Evolutionary conservation across 2,888 invertebrate species (phyloP).

Genomic region (Lepidochitona cinerea): DNA sequence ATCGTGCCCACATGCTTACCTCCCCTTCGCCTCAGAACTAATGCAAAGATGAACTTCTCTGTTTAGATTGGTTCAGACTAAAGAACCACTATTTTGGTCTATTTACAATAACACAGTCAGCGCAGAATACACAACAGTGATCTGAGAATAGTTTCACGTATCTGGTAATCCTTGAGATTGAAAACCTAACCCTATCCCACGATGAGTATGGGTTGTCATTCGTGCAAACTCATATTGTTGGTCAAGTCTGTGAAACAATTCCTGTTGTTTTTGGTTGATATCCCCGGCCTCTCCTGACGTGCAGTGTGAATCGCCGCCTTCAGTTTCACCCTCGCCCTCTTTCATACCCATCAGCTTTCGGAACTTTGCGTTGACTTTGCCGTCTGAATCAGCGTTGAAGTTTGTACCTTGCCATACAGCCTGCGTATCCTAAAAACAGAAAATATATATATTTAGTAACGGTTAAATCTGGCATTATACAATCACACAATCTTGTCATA

Average conservation of each 20-base stretch:
- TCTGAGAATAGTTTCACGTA: slow-evolving; percentile 58
- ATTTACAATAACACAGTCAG: too few relatives aligned
- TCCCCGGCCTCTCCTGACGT: slow-evolving; percentile 19
- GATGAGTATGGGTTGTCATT: slow-evolving; percentile 95
- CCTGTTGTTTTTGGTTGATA: slow-evolving; percentile 71
- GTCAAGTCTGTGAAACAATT: slow-evolving; percentile 93
- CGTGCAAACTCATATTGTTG: slow-evolving; percentile 97
- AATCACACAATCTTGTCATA: too few relatives aligned
- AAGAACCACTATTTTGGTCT: too few relatives aligned
- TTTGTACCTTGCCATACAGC: slow-evolving; percentile 60
- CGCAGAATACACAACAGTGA: neutral
- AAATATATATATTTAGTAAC: neutral
- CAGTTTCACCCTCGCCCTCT: slow-evolving; percentile 70
- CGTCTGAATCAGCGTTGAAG: slow-evolving; percentile 92
- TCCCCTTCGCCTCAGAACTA: too few relatives aligned
- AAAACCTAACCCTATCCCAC: slow-evolving; percentile 76
- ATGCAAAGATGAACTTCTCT: too few relatives aligned
- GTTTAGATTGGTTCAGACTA: too few relatives aligned
- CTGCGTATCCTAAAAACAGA: slow-evolving; percentile 37
- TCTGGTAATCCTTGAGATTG: slow-evolving; percentile 41
- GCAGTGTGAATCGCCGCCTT: slow-evolving; percentile 16
- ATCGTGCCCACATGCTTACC: too few relatives aligned
- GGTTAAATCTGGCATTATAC: too few relatives aligned
- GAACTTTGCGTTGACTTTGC: slow-evolving; percentile 94
- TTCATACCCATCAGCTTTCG: slow-evolving; percentile 97